Conservation (phyloP, 2,113 vertebrate species). For the Accipiter virgatus region DNA sequence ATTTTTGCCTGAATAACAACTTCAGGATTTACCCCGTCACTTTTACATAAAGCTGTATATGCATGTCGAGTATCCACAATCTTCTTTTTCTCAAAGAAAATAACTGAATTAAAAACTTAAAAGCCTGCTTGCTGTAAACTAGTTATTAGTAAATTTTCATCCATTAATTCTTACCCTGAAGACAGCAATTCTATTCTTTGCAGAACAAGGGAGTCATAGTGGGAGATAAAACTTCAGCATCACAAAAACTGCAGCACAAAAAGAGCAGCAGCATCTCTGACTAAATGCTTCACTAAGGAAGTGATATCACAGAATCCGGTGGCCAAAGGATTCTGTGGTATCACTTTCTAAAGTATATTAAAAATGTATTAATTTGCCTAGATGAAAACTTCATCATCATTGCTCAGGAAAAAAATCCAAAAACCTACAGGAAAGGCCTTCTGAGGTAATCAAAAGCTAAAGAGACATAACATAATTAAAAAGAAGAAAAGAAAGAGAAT, state of each 20-base stretch:
- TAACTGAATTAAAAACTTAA: not conserved
- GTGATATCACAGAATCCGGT: not conserved
- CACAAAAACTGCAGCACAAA: not conserved
- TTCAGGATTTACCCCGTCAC: not conserved
- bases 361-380: constrained; percentile 41
- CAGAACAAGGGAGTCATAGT: not conserved
- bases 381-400: not conserved
- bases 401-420: constrained; percentile 2
- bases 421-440: constrained; percentile 24
- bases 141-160: not conserved
- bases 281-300: not conserved
- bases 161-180: constrained; percentile 10
- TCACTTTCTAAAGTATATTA: constrained; percentile 34
- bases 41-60: not conserved
- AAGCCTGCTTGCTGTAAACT: not conserved
- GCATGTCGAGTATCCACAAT: not conserved
- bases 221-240: not conserved
- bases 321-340: not conserved
- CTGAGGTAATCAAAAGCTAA: constrained; percentile 11
- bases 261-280: not conserved
- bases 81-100: not conserved
- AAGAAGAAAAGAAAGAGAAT: constrained; percentile 5
- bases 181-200: not conserved
- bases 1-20: not conserved
- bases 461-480: not conserved